Base-by-base conservation (phyloP, 2,797 vertebrate genomes). In the Anguilla marmorata region DNA sequence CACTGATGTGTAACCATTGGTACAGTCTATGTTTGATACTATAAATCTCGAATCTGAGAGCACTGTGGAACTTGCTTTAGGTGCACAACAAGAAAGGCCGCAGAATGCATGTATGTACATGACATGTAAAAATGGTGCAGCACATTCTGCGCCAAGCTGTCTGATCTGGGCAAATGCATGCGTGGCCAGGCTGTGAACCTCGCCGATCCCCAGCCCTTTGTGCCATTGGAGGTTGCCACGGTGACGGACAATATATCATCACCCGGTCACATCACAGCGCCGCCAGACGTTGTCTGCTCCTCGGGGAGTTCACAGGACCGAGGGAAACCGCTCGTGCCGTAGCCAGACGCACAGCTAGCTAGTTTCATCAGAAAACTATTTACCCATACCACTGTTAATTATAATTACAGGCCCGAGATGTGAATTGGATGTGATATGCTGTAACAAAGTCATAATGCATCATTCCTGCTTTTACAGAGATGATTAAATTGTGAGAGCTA, bases 381-480 rank as follows among this genome's bases (percentile, higher is more conserved):
- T 50, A 33, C 52, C 52, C 52, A 33, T 30, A 84, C 52, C 52
- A 27, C 8, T n/a, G 21, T 84, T 84, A 30, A 52, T n/a, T 24
- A 84, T 84, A 84, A 84, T 56, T 58, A 58, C 83, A 7, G 83
- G 30, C 50, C 74, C 24, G n/a, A 56, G 27, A 84, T 3, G 5
- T 16, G 7, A 63, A 45, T 19, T 66, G 37, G 24, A 86, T 86
- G 45, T 45, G 37, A 69, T 33, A 33, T 12, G 12, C 12, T 12
- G 12, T 76, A 54, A 48, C 24, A 63, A 54, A n/a, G n/a, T 86
- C 24, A 24, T 52, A 86, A 86, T 86, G 41, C 60, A 66, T 85
- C 33, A 66, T 85, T 66, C 63, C 9, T 66, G 37, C n/a, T 37
- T 85, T 48, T 19, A 19, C 85, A 33, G 45, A 69, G 45, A 48